phyloP scores from a whole-genome alignment of 2,888 invertebrate genomes.

The Apoda limacodes region DNA sequence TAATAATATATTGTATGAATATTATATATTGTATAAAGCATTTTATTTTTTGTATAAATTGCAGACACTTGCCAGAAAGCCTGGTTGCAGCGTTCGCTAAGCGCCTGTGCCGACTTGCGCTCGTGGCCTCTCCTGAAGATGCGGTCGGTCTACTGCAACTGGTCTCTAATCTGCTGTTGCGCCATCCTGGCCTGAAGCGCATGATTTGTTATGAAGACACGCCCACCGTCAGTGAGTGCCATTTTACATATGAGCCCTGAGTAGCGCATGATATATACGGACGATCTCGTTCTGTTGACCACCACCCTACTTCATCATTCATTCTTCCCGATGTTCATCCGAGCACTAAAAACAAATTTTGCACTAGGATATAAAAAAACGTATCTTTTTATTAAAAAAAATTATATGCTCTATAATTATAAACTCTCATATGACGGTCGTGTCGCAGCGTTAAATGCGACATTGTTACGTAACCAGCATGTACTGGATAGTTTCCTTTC shows the following conservation, averaged over 20 bases:
- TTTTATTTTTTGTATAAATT: constrained; percentile 22
- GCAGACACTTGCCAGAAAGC: constrained; percentile 88
- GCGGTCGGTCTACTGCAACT: constrained; percentile 82
- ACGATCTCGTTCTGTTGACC: no score
- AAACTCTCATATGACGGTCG: no score
- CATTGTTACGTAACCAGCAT: neutral
- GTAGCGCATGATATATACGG: no score
- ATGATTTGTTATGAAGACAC: constrained; percentile 51
- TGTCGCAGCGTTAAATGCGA: no score
- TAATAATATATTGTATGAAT: neutral
- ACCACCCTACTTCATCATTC: no score
- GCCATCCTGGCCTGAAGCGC: constrained; percentile 86
- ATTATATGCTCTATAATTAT: no score
- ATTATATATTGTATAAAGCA: neutral
- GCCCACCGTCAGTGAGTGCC: constrained; percentile 49
- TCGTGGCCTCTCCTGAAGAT: constrained; percentile 86
- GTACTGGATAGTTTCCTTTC: neutral
- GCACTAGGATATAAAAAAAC: no score
- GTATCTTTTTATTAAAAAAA: no score
- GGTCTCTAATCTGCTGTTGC: constrained; percentile 84
- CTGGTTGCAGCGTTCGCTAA: constrained; percentile 95
- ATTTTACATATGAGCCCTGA: no score
- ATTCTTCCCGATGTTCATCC: no score
- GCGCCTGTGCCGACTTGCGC: constrained; percentile 83
- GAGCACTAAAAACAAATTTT: no score